Evolutionary conservation across 2,888 invertebrate genomes (phyloP), one percentile per base, ranked within the genome.

Genomic region (Ichneumoninae sp.): DNA sequence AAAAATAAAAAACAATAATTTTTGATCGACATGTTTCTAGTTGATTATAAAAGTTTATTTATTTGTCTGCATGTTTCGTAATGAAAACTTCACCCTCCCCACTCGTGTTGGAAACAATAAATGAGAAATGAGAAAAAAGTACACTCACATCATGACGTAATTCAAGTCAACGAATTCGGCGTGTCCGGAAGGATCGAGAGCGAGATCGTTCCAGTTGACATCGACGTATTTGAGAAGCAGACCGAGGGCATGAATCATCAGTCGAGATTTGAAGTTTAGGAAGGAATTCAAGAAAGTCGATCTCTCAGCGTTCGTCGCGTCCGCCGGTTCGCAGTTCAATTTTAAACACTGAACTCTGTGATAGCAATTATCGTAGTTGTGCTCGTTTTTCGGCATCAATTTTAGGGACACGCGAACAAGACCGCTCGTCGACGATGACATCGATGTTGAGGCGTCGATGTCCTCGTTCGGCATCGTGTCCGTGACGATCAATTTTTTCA

Each of bases 191-290:
- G 94, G 91, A 93, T 95, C 94, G 90, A 95, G 93, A 88, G 93
- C 93, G 60, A 95, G 85, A 13, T 94, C 93, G 19, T 94, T 94
- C 95, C 96, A 96, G 90, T 96, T 95, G 73, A 95, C 95, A 87
- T 97, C 97, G 50, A 97, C 90, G 91, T 96, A 97, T 89, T 96
- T 95, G 26, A 98, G 93, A 57, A 98, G 93, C 0, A 96, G 96
- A 4, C 97, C 98, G 3, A 96, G 92, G 0, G 97, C 96, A 89
- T 97, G 95, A 3, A 97, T 94, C 83, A 96, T 96, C 74, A 95
- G 94, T 6, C 94, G 95, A 85, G 95, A 95, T 60, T 95, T 94
- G 90, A 96, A 96, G 92, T 96, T 95, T 0, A 97, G 91, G 0
- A 95, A 92, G 0, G 96, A 96, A 76, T 95, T 94, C 0, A 97